phyloP scores from a whole-genome alignment of 2,797 vertebrate species.

The Loriculus beryllinus region DNA sequence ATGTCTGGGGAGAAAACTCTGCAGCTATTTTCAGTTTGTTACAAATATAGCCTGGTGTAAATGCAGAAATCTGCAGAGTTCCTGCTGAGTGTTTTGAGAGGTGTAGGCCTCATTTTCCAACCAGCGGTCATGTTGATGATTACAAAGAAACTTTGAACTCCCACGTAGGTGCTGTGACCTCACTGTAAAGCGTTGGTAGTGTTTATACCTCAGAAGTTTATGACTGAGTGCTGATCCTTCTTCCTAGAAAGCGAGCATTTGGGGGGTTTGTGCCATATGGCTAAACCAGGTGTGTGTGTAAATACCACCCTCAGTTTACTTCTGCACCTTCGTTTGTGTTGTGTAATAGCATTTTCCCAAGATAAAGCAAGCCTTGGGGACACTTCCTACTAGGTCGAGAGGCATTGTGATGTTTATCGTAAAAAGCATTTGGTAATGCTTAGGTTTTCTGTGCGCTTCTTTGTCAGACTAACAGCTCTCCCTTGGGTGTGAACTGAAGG shows the following conservation, averaged over 20 bases:
- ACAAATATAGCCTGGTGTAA: neutral
- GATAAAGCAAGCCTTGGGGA: neutral
- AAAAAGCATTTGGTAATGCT: neutral
- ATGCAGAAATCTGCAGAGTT: neutral
- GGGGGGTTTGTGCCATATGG: neutral
- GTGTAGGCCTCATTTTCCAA: neutral
- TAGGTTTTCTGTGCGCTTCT: neutral
- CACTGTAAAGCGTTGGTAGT: neutral
- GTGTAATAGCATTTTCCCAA: neutral
- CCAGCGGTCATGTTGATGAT: neutral
- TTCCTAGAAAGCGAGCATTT: neutral
- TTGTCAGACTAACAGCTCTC: neutral
- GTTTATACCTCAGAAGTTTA: neutral
- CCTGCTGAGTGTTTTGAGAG: neutral
- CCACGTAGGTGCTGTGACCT: rapidly evolving
- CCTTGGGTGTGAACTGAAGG: neutral
- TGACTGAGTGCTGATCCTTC: neutral
- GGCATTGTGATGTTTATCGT: neutral
- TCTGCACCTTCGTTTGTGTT: neutral
- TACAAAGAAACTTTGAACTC: neutral
- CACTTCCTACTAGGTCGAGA: neutral
- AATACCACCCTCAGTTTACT: neutral
- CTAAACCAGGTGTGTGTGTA: neutral
- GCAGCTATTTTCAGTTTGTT: rapidly evolving
- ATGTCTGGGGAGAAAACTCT: rapidly evolving